Evolutionary conservation across 2,113 vertebrate species (phyloP).

Genomic region (Ivindomyrus marchei): DNA sequence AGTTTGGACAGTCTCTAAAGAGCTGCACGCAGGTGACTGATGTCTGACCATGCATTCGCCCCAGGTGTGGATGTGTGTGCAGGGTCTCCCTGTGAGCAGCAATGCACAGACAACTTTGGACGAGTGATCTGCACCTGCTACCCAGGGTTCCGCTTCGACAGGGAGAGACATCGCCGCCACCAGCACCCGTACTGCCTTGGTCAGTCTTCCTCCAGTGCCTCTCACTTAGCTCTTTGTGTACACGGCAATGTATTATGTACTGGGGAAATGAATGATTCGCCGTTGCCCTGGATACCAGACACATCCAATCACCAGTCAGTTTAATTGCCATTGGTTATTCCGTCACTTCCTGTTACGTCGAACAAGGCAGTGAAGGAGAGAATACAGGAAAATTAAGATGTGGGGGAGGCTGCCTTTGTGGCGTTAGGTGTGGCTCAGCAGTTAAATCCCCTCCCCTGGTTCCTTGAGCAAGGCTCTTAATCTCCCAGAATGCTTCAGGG

Average conservation of each 20-base stretch:
- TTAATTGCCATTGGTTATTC: background rate
- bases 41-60: background rate
- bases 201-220: slow-evolving; percentile 33
- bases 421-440: background rate
- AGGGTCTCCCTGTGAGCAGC: slow-evolving; percentile 66
- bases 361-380: background rate
- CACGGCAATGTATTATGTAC: background rate
- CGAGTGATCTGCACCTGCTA: slow-evolving; percentile 67
- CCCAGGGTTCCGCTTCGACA: slow-evolving; percentile 61
- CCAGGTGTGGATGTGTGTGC: slow-evolving; percentile 63
- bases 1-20: background rate
- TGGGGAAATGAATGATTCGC: background rate
- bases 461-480: background rate
- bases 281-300: background rate
- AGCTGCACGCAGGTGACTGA: background rate
- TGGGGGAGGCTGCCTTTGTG: background rate
- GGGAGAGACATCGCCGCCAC: slow-evolving; percentile 58
- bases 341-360: background rate
- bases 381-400: background rate
- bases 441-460: background rate
- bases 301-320: background rate
- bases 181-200: slow-evolving; percentile 66
- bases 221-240: background rate
- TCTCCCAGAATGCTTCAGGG: background rate
- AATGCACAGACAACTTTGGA: slow-evolving; percentile 70